A percentile compares a stretch with the other conserved stretches of the same genome.
These are phyloP conservation scores for Crotalus horridus DNA, from an alignment of 2,113 vertebrate genomes.

Conservation along the genomic window DNA sequence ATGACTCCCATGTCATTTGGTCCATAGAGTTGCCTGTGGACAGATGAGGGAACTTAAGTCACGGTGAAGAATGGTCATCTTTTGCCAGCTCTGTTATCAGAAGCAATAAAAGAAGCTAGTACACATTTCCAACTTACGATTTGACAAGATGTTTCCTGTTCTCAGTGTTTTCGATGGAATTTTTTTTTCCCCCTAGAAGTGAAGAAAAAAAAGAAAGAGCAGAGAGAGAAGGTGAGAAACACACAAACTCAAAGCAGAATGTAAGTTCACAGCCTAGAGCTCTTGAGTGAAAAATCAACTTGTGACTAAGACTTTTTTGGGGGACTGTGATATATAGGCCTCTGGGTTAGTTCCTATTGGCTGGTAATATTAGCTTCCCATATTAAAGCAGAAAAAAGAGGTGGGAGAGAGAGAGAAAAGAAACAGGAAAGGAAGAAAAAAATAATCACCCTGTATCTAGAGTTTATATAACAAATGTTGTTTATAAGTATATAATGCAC, in stretches of 20 bases:
- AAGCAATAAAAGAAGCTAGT: neutral
- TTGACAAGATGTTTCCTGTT: neutral
- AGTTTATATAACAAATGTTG: slow-evolving; percentile 27
- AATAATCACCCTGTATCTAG: slow-evolving; percentile 24
- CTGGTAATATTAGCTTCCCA: slow-evolving; percentile 15
- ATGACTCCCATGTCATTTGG: neutral
- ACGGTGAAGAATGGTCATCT: neutral
- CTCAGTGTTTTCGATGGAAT: neutral
- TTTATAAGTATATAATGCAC: slow-evolving; percentile 25
- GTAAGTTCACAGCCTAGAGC: neutral
- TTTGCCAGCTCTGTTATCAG: neutral
- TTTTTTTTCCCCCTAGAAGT: neutral
- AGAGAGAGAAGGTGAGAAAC: neutral
- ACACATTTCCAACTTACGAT: neutral
- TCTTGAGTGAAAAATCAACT: slow-evolving; percentile 30
- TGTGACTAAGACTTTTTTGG: slow-evolving; percentile 10
- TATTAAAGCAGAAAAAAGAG: neutral
- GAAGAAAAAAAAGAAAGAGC: neutral
- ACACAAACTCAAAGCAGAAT: slow-evolving; percentile 14
- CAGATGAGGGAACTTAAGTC: neutral
- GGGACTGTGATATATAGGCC: slow-evolving; percentile 7
- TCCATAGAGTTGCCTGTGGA: neutral
- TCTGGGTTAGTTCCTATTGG: slow-evolving; percentile 10
- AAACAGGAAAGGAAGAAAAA: slow-evolving; percentile 27
- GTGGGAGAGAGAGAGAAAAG: too few species aligned